These are phyloP conservation scores for Omphaloscelis lunosa DNA, from an alignment of 2,888 invertebrate species.

Conservation along the genomic window DNA sequence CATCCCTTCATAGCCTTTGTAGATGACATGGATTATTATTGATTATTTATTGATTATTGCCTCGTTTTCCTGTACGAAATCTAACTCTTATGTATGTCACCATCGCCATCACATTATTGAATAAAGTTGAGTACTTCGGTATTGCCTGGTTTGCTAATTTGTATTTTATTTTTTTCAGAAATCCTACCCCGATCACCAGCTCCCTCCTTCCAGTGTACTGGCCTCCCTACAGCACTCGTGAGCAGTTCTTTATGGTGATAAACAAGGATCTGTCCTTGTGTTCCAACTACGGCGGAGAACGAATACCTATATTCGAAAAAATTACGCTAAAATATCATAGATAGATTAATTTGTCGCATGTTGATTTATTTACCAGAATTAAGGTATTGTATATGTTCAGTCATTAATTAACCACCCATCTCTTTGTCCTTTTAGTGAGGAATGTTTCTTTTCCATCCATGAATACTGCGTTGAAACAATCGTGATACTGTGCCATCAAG, in stretches of 20 bases:
- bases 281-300: slow-evolving; percentile 69
- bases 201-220: slow-evolving; percentile 64
- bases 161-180: slow-evolving; percentile 67
- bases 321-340: slow-evolving; percentile 68
- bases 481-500: not conserved
- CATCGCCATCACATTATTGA: not conserved
- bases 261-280: slow-evolving; percentile 63
- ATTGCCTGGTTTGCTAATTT: not conserved
- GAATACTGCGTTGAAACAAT: not conserved
- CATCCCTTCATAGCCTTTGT: not conserved
- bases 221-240: slow-evolving; percentile 63
- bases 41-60: no score
- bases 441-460: not conserved
- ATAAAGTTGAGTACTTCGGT: not conserved
- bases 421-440: not conserved
- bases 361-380: slow-evolving; percentile 15
- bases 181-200: slow-evolving; percentile 64
- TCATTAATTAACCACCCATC: not conserved
- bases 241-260: slow-evolving; percentile 48
- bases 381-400: not conserved
- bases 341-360: slow-evolving; percentile 16
- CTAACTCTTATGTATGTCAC: not conserved
- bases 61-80: not conserved
- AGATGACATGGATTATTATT: no score
- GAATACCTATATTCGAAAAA: slow-evolving; percentile 73